Evolutionary conservation across 2,888 invertebrate genomes (phyloP).

Genomic region (Eudemis profundana): DNA sequence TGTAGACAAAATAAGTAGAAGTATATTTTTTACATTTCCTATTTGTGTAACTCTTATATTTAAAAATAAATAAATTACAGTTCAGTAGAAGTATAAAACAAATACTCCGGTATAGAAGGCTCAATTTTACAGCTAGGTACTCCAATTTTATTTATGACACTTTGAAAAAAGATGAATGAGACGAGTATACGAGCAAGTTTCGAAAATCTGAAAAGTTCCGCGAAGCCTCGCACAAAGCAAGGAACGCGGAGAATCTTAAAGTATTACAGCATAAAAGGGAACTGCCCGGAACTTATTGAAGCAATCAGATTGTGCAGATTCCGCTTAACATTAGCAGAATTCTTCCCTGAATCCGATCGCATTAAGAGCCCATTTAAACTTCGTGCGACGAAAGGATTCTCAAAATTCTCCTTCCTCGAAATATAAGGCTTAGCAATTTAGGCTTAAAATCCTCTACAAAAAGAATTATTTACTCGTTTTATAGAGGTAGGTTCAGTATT

Average conservation of each 20-base stretch:
- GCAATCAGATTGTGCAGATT: conserved; percentile 80
- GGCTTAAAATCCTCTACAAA: conserved; percentile 32
- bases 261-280: conserved; percentile 77
- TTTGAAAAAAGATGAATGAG: conserved; percentile 30
- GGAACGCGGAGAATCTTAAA: conserved; percentile 68
- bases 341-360: conserved; percentile 78
- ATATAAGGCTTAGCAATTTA: conserved; percentile 67
- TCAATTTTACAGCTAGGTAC: background rate
- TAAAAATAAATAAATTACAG: too few species aligned
- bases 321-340: conserved; percentile 80
- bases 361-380: conserved; percentile 80
- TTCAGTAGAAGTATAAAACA: too few species aligned
- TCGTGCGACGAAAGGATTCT: conserved; percentile 74
- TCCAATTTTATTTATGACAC: conserved; percentile 22
- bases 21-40: too few species aligned
- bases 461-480: conserved; percentile 34
- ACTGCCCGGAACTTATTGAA: conserved; percentile 81
- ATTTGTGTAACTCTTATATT: too few species aligned
- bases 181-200: conserved; percentile 45
- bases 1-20: too few species aligned
- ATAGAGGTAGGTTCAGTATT: conserved; percentile 25
- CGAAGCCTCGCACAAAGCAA: conserved; percentile 59
- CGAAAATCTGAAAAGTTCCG: conserved; percentile 56
- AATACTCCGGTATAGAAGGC: background rate
- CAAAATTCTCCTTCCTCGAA: conserved; percentile 66